Evolutionary conservation across 2,888 invertebrate genomes (phyloP).

Genomic region (Mactromeris polynyma): DNA sequence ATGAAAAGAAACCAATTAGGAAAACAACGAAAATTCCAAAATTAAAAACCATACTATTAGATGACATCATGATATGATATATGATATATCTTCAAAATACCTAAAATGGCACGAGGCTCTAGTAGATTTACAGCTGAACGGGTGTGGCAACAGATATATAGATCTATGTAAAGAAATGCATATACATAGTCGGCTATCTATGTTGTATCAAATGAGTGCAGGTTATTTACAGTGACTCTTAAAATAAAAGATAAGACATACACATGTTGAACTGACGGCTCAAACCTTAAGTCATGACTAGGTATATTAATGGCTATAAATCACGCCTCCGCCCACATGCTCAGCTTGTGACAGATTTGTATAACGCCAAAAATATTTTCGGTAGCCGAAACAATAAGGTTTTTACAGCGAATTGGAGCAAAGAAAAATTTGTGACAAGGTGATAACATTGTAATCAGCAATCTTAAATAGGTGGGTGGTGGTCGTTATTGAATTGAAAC

Average conservation of each 20-base stretch:
- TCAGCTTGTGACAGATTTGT: not conserved
- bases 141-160: no score
- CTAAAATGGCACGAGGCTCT: no score
- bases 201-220: not conserved
- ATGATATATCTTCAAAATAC: no score
- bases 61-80: no score
- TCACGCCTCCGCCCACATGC: not conserved
- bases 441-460: not conserved
- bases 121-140: no score
- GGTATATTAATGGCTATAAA: not conserved
- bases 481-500: not conserved
- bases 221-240: not conserved
- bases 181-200: no score
- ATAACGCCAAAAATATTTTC: not conserved
- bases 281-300: not conserved
- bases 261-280: not conserved
- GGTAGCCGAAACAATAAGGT: not conserved
- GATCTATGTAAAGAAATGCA: no score
- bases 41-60: no score
- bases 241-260: not conserved
- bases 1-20: no score
- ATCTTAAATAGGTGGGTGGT: conserved; percentile 1
- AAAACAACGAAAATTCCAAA: no score
- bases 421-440: not conserved
- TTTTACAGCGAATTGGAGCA: not conserved